These are phyloP conservation scores for Drosophila ezoana DNA, from an alignment of 2,888 invertebrate species.

Conservation along the genomic window DNA sequence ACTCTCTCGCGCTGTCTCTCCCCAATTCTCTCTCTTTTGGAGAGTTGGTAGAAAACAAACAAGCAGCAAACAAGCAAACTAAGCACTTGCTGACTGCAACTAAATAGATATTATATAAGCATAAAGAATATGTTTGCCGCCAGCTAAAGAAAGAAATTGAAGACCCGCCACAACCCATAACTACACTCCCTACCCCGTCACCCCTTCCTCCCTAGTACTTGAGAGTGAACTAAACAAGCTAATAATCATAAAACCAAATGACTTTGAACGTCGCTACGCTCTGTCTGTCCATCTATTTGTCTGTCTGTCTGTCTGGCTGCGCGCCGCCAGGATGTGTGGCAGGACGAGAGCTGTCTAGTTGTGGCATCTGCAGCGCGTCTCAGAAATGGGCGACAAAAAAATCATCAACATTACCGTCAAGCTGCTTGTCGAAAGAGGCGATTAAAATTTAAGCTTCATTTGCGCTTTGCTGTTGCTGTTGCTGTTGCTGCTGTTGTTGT, in stretches of 20 bases:
- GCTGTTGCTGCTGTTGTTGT: slow-evolving; percentile 33
- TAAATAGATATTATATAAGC: slow-evolving; percentile 80
- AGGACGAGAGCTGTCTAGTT: slow-evolving; percentile 23
- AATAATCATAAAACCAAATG: slow-evolving; percentile 84
- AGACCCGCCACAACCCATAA: neutral
- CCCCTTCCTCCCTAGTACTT: slow-evolving; percentile 20
- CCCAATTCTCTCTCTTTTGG: neutral
- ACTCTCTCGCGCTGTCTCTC: neutral
- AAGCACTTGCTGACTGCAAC: slow-evolving; percentile 71
- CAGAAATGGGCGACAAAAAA: slow-evolving; percentile 58
- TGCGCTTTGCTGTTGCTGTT: slow-evolving; percentile 38
- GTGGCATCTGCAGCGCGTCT: slow-evolving; percentile 12
- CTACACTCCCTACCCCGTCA: neutral
- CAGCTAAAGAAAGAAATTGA: slow-evolving; percentile 42
- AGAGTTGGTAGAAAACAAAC: slow-evolving; percentile 41
- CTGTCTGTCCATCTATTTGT: slow-evolving; percentile 13
- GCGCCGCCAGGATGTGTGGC: slow-evolving; percentile 37
- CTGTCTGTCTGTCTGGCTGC: slow-evolving; percentile 21
- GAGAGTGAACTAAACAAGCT: slow-evolving; percentile 82
- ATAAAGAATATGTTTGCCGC: slow-evolving; percentile 77
- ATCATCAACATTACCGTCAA: slow-evolving; percentile 78
- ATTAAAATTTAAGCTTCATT: slow-evolving; percentile 80
- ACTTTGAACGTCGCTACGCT: slow-evolving; percentile 78
- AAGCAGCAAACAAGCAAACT: slow-evolving; percentile 57
- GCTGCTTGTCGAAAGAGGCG: slow-evolving; percentile 61